These are phyloP conservation scores for Spheniscus humboldti DNA, from an alignment of 2,797 vertebrate genomes.

Conservation along the genomic window DNA sequence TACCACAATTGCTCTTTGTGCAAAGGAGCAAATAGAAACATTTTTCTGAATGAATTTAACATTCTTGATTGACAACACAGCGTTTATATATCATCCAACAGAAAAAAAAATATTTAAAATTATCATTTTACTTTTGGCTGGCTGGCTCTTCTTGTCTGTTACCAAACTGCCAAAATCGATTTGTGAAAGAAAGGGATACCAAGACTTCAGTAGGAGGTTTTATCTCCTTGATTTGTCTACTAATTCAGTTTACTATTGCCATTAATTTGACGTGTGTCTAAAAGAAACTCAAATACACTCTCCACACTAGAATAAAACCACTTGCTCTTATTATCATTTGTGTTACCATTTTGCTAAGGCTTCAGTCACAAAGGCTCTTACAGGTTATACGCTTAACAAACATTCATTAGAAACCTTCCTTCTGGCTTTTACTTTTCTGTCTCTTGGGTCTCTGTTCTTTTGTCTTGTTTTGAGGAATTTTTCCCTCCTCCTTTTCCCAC, in stretches of 20 bases:
- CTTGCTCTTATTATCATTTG: background rate
- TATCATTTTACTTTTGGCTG: background rate
- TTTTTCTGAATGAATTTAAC: background rate
- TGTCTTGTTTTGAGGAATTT: background rate
- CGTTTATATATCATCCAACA: background rate
- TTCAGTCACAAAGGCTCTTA: background rate
- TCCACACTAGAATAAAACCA: background rate
- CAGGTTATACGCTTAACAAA: background rate
- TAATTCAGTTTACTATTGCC: background rate
- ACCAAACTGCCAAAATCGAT: background rate
- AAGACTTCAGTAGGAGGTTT: background rate
- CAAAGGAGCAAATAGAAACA: background rate
- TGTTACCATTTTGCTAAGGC: background rate
- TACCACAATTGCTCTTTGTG: background rate
- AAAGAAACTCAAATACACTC: background rate
- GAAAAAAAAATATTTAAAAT: background rate
- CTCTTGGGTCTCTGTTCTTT: background rate
- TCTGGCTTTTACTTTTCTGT: background rate
- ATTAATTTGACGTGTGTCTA: background rate
- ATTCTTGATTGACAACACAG: background rate
- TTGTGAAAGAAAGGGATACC: background rate
- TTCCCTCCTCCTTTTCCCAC: background rate
- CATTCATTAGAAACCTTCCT: background rate
- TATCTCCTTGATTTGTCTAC: background rate
- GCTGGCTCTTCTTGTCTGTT: background rate